Conservation (phyloP, 2,797 vertebrate genomes). For the Lepilemur ruficaudatus region DNA sequence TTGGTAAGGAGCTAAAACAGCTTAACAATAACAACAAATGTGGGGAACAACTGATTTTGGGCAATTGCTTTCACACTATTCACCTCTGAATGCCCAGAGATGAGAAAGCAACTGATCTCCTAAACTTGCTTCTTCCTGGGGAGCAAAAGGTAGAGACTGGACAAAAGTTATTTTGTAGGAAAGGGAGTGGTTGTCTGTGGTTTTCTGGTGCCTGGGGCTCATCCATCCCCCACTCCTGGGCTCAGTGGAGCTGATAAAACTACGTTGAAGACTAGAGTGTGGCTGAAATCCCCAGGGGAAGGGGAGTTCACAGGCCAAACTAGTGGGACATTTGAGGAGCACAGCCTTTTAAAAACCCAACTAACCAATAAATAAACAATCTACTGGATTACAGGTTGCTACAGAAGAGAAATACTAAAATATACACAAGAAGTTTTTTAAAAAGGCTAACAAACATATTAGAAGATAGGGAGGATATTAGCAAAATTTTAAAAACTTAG, state of each 20-base stretch:
- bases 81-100: neutral
- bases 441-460: neutral
- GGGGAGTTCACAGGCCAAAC: neutral
- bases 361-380: neutral
- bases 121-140: neutral
- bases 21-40: neutral
- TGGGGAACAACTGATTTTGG: neutral
- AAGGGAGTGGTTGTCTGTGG: neutral
- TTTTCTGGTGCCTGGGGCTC: neutral
- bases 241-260: neutral
- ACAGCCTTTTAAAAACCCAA: neutral
- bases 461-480: neutral
- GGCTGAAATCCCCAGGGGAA: neutral
- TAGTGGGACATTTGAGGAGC: neutral
- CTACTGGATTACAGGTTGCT: neutral
- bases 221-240: rapidly evolving
- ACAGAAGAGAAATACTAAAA: neutral
- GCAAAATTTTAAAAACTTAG: neutral
- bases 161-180: neutral
- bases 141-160: neutral
- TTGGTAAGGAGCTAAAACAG: neutral
- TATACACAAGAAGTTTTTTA: neutral
- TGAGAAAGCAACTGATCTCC: neutral
- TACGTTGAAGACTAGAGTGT: neutral
- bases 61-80: neutral